These are phyloP conservation scores for Zele albiditarsus DNA, from an alignment of 2,888 invertebrate genomes.

Conservation along the genomic window DNA sequence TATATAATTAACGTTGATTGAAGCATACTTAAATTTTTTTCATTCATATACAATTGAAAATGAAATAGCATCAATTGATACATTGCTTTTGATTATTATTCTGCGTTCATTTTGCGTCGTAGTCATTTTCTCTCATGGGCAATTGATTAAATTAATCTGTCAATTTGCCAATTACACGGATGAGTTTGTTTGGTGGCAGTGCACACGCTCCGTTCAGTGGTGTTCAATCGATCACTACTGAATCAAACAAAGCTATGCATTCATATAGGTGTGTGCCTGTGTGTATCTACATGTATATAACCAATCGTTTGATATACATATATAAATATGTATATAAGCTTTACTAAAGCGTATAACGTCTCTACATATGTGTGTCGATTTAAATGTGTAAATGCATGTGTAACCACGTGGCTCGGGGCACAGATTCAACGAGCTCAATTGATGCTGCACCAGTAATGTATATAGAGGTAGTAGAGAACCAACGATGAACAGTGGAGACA, in stretches of 20 bases:
- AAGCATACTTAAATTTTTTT: background rate
- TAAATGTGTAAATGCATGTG: constrained; percentile 54
- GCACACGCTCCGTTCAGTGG: constrained; percentile 38
- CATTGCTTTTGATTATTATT: constrained; percentile 17
- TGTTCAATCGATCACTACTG: constrained; percentile 64
- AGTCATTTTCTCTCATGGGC: background rate
- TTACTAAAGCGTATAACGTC: background rate
- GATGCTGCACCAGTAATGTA: constrained; percentile 61
- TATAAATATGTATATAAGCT: background rate
- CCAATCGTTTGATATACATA: constrained; percentile 40
- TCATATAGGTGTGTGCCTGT: constrained; percentile 38
- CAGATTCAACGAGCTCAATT: constrained; percentile 73
- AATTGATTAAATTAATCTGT: constrained; percentile 71
- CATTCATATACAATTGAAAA: background rate
- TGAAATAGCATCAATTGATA: background rate
- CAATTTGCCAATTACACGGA: constrained; percentile 72
- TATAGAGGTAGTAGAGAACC: background rate
- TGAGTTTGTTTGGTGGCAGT: constrained; percentile 70
- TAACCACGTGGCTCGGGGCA: constrained; percentile 70
- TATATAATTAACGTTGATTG: no score
- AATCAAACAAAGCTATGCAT: constrained; percentile 54
- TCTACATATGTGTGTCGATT: background rate
- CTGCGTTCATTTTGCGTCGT: constrained; percentile 46
- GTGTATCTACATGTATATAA: constrained; percentile 13
- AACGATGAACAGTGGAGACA: background rate